These are phyloP conservation scores for Penaeus indicus DNA, from an alignment of 1,140 invertebrate genomes.

Conservation along the genomic window DNA sequence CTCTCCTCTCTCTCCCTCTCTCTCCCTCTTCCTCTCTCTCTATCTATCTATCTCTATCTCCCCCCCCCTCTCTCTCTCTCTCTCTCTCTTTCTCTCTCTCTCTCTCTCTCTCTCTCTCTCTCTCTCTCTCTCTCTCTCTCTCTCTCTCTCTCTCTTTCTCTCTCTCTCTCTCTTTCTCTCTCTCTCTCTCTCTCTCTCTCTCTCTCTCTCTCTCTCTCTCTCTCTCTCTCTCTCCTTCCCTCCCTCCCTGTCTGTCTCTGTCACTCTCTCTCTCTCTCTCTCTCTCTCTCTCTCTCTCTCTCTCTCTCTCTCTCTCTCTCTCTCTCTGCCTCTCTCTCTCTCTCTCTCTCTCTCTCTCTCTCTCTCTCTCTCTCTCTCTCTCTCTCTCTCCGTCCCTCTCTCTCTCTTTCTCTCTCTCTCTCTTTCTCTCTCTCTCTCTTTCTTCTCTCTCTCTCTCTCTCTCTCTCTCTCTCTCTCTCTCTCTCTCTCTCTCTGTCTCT, in stretches of 20 bases:
- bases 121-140: neutral
- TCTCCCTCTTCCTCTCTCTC: neutral
- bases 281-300: neutral
- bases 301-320: neutral
- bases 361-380: slow-evolving; percentile 65
- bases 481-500: slow-evolving; percentile 41
- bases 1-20: neutral
- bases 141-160: slow-evolving; percentile 22
- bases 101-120: neutral
- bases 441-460: neutral
- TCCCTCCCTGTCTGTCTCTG: neutral
- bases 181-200: too few species aligned
- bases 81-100: neutral
- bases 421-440: slow-evolving; percentile 42
- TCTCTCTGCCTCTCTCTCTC: neutral
- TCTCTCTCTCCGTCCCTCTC: slow-evolving; percentile 61
- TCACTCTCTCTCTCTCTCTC: neutral
- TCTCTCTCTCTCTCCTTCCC: neutral
- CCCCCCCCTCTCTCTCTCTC: slow-evolving; percentile 66
- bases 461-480: neutral
- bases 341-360: neutral
- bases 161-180: neutral
- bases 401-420: neutral
- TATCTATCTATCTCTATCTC: slow-evolving; percentile 54
- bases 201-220: neutral